Percentiles rank a stretch among this genome's conserved stretches.
Evolutionary conservation across 2,888 invertebrate genomes (phyloP).

Genomic region (Caenorhabditis uteleia): DNA sequence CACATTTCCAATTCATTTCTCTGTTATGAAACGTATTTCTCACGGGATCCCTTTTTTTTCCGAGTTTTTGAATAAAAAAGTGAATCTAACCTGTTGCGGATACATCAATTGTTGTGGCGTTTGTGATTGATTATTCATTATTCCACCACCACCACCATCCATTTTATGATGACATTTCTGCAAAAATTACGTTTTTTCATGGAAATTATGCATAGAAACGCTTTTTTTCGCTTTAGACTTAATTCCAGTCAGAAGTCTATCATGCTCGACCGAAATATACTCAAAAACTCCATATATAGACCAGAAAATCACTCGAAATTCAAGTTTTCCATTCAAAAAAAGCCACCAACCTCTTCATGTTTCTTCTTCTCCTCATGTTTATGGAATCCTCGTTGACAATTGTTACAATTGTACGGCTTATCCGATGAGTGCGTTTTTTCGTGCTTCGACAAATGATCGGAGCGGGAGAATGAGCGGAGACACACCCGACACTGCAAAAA

Average conservation of each 20-base stretch:
- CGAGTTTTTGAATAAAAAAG: too few relatives aligned
- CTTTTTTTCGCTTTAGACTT: not conserved
- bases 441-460: conserved; percentile 39
- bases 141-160: too few relatives aligned
- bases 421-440: conserved; percentile 31
- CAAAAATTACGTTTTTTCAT: not conserved
- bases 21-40: too few relatives aligned
- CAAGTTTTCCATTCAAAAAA: conserved; percentile 1
- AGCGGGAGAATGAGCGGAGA: conserved; percentile 32
- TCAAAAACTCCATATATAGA: not conserved
- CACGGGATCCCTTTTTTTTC: too few relatives aligned
- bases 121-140: not conserved
- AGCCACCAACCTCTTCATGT: conserved; percentile 23
- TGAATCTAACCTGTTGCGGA: conserved; percentile 25
- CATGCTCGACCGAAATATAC: too few relatives aligned
- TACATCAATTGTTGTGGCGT: conserved; percentile 3
- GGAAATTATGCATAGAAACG: not conserved
- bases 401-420: conserved; percentile 27
- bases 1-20: too few relatives aligned
- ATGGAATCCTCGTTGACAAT: conserved; percentile 29
- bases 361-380: conserved; percentile 39
- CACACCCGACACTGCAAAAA: conserved; percentile 23
- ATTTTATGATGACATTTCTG: conserved; percentile 29
- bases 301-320: not conserved
- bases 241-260: too few relatives aligned